Percentiles rank a stretch among this genome's conserved stretches.
Conservation (phyloP, 2,113 vertebrate genomes). For the Saccopteryx leptura region DNA sequence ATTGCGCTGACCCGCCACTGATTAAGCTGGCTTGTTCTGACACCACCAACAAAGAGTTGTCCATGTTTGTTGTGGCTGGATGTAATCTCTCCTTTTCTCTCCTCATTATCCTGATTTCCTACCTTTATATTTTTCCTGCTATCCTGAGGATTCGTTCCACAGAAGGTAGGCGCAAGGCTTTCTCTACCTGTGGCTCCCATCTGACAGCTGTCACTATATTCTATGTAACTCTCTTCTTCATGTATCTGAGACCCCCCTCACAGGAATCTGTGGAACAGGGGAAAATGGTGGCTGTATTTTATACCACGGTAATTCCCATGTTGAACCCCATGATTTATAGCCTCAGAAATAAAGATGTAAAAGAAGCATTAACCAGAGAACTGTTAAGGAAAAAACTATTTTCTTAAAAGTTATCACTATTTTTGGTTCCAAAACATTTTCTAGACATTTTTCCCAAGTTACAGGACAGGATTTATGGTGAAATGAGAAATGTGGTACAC, state of each 20-base stretch:
- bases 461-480: background rate
- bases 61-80: conserved; percentile 68
- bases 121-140: conserved; percentile 63
- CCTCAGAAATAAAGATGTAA: conserved; percentile 80
- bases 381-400: background rate
- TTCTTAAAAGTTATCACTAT: background rate
- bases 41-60: conserved; percentile 66
- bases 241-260: conserved; percentile 74
- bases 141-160: conserved; percentile 49
- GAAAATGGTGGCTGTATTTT: conserved; percentile 77
- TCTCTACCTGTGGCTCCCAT: conserved; percentile 76
- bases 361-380: conserved; percentile 59
- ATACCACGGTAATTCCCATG: conserved; percentile 78
- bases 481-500: background rate
- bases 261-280: conserved; percentile 67
- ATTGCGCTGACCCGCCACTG: conserved; percentile 75
- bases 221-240: conserved; percentile 74
- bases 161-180: conserved; percentile 63
- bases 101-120: conserved; percentile 74
- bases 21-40: conserved; percentile 73
- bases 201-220: conserved; percentile 72
- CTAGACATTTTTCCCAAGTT: background rate
- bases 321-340: conserved; percentile 80
- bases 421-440: background rate
- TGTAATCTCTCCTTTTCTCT: conserved; percentile 65